phyloP scores from a whole-genome alignment of 2,888 invertebrate species.

The Acleris cristana region DNA sequence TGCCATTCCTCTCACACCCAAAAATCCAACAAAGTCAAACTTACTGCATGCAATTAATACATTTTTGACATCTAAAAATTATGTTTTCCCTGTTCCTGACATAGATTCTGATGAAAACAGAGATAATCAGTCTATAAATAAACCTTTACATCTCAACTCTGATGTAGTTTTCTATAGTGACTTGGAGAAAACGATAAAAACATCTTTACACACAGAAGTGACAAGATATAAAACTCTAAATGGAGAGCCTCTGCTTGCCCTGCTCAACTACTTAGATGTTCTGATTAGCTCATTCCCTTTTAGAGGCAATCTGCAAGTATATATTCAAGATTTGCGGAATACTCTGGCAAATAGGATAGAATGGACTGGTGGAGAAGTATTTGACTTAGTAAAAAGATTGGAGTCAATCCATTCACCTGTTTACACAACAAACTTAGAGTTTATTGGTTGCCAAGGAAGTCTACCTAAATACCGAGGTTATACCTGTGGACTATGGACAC shows the following conservation, averaged over 20 bases:
- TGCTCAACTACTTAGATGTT: constrained; percentile 89
- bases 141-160: constrained; percentile 45
- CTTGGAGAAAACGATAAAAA: constrained; percentile 93
- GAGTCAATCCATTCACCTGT: constrained; percentile 84
- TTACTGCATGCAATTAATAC: constrained; percentile 79
- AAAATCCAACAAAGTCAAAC: constrained; percentile 68
- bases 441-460: constrained; percentile 93
- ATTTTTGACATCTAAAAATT: constrained; percentile 77
- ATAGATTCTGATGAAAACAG: constrained; percentile 51
- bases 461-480: constrained; percentile 90
- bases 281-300: constrained; percentile 92
- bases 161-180: constrained; percentile 93
- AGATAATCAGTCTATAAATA: constrained; percentile 42
- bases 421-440: constrained; percentile 81
- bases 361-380: constrained; percentile 85
- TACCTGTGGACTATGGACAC: constrained; percentile 97
- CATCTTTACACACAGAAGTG: constrained; percentile 93
- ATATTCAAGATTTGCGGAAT: constrained; percentile 85
- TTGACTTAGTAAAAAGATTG: constrained; percentile 78
- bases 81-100: constrained; percentile 64
- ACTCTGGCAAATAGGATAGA: constrained; percentile 74
- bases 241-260: constrained; percentile 88
- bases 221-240: constrained; percentile 86
- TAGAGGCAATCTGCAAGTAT: constrained; percentile 85
- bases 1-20: constrained; percentile 65